phyloP scores from a whole-genome alignment of 2,113 vertebrate genomes.

The Entelurus aequoreus region DNA sequence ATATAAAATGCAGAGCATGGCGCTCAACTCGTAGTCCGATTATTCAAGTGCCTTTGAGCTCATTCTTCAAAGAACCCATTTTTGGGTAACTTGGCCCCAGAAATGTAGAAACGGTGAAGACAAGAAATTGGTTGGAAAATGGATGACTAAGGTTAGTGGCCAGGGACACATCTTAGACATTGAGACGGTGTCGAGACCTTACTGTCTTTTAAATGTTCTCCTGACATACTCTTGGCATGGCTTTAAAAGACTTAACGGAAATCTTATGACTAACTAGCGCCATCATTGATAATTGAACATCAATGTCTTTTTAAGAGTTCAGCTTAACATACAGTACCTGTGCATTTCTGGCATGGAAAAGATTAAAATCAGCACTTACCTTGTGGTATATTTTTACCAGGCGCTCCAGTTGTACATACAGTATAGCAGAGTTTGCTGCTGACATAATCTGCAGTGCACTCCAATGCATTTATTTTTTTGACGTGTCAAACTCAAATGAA shows the following conservation, averaged over 20 bases:
- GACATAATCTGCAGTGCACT: no score
- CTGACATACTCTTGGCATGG: conserved; percentile 29
- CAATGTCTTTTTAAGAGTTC: no score
- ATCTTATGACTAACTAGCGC: conserved; percentile 39
- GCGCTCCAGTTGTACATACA: no score
- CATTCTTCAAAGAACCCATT: conserved; percentile 63
- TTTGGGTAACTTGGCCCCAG: conserved; percentile 51
- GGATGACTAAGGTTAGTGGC: conserved; percentile 34
- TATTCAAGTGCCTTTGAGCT: conserved; percentile 60
- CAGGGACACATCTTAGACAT: conserved; percentile 22
- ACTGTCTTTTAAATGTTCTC: conserved; percentile 39
- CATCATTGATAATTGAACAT: no score
- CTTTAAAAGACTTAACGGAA: conserved; percentile 52
- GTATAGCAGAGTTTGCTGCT: no score
- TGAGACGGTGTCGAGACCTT: conserved; percentile 21
- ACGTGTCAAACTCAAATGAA: no score
- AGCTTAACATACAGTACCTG: no score
- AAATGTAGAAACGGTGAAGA: conserved; percentile 47
- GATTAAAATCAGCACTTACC: no score
- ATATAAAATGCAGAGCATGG: conserved; percentile 65
- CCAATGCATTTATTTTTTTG: no score
- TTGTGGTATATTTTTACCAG: no score
- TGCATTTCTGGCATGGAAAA: no score
- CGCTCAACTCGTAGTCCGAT: conserved; percentile 52
- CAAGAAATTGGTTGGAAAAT: conserved; percentile 50